Percentiles rank a stretch among this genome's conserved stretches.
phyloP scores from a whole-genome alignment of 1,140 invertebrate genomes.

The Berghia stephanieae region DNA sequence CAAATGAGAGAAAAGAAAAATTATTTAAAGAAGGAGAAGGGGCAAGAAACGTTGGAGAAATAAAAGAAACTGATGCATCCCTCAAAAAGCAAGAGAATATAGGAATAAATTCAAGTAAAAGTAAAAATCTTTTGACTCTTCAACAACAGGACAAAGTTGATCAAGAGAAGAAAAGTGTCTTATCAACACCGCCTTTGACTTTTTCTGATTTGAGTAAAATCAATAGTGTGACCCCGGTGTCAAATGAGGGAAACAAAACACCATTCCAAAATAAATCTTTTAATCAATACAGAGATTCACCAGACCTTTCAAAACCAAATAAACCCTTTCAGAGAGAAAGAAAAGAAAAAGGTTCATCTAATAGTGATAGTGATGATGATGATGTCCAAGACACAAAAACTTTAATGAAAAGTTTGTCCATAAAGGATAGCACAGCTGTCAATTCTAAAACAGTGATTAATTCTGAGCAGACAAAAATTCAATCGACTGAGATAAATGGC shows the following conservation, averaged over 20 bases:
- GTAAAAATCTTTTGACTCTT: background rate
- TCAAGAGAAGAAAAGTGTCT: background rate
- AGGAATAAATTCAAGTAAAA: background rate
- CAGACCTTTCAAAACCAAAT: background rate
- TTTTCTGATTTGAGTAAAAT: constrained; percentile 22
- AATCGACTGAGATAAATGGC: background rate
- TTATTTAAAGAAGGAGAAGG: background rate
- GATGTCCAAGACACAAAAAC: background rate
- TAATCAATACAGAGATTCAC: constrained; percentile 12
- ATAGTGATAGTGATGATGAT: constrained; percentile 4
- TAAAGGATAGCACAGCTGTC: background rate
- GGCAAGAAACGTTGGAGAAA: background rate
- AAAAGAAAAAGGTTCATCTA: background rate
- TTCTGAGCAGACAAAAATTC: background rate
- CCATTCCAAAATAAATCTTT: constrained; percentile 3
- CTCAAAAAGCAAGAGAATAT: background rate
- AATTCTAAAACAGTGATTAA: too few species aligned
- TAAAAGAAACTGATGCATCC: background rate
- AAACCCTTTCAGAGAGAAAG: background rate
- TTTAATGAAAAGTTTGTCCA: background rate
- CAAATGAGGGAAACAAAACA: background rate
- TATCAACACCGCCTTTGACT: background rate
- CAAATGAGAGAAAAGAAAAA: background rate
- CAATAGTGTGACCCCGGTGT: background rate
- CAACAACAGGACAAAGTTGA: background rate